Evolutionary conservation across 2,113 vertebrate genomes (phyloP), one percentile per base, ranked within the genome.

Genomic region (Ariopsis seemanni): DNA sequence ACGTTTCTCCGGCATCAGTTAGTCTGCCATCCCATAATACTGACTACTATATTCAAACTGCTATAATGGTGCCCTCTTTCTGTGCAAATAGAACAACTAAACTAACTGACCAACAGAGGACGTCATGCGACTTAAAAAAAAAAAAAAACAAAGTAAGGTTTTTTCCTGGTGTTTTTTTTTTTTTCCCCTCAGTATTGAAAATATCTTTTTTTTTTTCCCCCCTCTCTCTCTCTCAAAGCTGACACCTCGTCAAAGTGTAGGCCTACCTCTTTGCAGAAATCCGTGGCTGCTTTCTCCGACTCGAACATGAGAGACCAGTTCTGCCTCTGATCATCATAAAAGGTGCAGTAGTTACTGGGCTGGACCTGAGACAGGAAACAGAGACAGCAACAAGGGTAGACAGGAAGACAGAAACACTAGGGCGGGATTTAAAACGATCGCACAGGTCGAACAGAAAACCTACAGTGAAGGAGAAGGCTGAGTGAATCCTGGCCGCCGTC

Each of bases 261-360:
- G 18, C 57, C 50, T 12, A 98, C 98, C 97, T 99, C 97, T 88
- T 96, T 99, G 90, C 95, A 96, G 92, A 99, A 99, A 87, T 97
- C 97, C 78, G 92, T 85, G 0, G 96, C 95, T 6, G 94, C 92
- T 75, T 97, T 97, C 85, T 99, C 97, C 0, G 96, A 96, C 75
- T 99, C 97, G 92, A 99, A 99, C 97, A 99, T 97, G 86, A 99
- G 92, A 10, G 97, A 99, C 98, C 98, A 99, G 93, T 97, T 99
- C 91, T 98, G 98, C 71, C 97, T 95, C 93, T 97, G 97, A 87
- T 99, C 98, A 84, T 99, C 98, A 25, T 99, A 99, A 91, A 99
- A 99, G 0, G 97, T 97, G 87, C 96, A 97, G 89, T 99, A 99
- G 91, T 97, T 98, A 93, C 97, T 97, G 79, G 95, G 95, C 48